Evolutionary conservation across 1,140 invertebrate genomes (phyloP).

Genomic region (Octopus sinensis): DNA sequence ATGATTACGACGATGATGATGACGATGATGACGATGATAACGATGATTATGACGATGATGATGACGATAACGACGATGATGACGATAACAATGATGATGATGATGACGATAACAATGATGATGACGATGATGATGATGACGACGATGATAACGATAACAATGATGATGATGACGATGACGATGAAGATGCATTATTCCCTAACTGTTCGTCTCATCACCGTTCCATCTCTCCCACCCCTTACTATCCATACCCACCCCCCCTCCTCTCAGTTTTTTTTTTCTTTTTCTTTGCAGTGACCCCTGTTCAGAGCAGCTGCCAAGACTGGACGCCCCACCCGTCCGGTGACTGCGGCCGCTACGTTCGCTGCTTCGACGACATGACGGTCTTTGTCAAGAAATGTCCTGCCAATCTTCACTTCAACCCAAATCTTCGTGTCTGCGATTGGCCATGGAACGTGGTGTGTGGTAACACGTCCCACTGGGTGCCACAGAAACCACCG

Average conservation of each 20-base stretch:
- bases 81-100: too few relatives aligned
- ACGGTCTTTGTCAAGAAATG: neutral
- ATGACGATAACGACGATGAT: too few relatives aligned
- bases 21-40: too few relatives aligned
- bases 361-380: neutral
- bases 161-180: neutral
- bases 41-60: too few relatives aligned
- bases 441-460: neutral
- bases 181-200: too few relatives aligned
- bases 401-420: neutral
- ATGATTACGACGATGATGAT: too few relatives aligned
- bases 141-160: too few relatives aligned
- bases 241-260: neutral
- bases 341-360: neutral
- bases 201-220: neutral
- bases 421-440: neutral
- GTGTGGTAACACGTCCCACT: neutral
- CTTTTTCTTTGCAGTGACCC: neutral
- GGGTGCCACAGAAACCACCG: neutral
- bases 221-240: neutral
- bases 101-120: too few relatives aligned
- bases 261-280: neutral
- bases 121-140: too few relatives aligned
- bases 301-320: neutral
- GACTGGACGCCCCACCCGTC: neutral